A percentile compares a stretch with the other conserved stretches of the same genome.
Conservation (phyloP, 2,888 invertebrate genomes). For the Muschampia plurimacula region DNA sequence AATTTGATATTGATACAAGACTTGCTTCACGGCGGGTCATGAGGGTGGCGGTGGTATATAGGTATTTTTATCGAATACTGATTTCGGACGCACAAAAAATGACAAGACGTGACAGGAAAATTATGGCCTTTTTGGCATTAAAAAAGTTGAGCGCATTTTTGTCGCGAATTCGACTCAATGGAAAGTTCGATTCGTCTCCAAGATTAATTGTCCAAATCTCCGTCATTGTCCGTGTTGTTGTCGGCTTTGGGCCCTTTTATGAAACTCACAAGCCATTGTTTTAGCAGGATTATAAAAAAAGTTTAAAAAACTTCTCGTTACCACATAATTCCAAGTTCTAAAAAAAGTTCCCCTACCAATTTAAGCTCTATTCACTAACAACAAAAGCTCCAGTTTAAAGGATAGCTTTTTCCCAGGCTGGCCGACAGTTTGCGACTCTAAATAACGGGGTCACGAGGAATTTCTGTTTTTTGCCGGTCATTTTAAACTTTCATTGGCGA, state of each 20-base stretch:
- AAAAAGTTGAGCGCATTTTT: conserved; percentile 33
- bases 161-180: conserved; percentile 26
- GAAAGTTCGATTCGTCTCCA: conserved; percentile 71
- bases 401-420: conserved; percentile 50
- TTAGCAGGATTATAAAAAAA: conserved; percentile 69
- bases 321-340: conserved; percentile 39
- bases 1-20: too few relatives aligned
- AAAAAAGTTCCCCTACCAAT: conserved; percentile 35
- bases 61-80: conserved; percentile 16
- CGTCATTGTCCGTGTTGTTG: conserved; percentile 64
- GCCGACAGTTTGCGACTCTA: conserved; percentile 62
- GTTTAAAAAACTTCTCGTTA: conserved; percentile 65
- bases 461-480: conserved; percentile 72
- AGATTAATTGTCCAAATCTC: conserved; percentile 79
- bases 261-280: conserved; percentile 77
- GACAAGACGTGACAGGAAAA: conserved; percentile 31
- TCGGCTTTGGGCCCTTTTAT: conserved; percentile 76
- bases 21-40: too few relatives aligned
- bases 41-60: too few relatives aligned
- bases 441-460: conserved; percentile 77
- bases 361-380: conserved; percentile 36
- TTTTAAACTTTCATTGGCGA: conserved; percentile 84
- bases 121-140: conserved; percentile 34
- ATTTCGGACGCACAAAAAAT: conserved; percentile 28
- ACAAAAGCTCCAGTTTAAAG: conserved; percentile 41